Base-by-base conservation (phyloP, 2,797 vertebrate species). In the Nasua narica region DNA sequence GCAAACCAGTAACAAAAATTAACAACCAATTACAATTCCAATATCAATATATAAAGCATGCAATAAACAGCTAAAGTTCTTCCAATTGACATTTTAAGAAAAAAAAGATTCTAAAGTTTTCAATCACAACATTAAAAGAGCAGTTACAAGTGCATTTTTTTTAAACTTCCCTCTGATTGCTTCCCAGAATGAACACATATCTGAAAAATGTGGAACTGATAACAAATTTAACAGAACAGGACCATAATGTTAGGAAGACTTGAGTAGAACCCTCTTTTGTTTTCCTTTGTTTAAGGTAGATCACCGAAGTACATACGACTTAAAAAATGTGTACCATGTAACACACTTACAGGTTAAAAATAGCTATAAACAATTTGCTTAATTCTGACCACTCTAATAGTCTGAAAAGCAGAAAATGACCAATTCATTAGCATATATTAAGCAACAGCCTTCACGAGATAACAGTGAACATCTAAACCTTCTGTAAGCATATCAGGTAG, bases 141-240 rank as follows among this genome's bases (percentile, higher is more conserved):
- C 25, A 91, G n/a, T 91, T 93, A 91, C 35, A 90, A n/a, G n/a
- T 67, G 32, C 50, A 74, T 35, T 52, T 60, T 86, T 56, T 74
- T 77, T 84, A 62, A 89, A 72, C 21, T 87, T 77, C 54, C 67
- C 58, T 94, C 62, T 95, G 32, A 81, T 83, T 96, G n/a, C 67
- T 97, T 96, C 94, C 40, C 58, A 97, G 29, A 97, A 90, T 85
- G 37, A 87, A 94, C 40, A 78, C 5, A 70, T 90, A 95, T 85
- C 65, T 95, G 37, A 94, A 92, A 86, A 95, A 95, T 35, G 18
- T 46, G 97, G 50, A 92, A 95, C 1, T 91, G 52, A 85, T 97
- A 88, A 78, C 43, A 98, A 98, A 95, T 94, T 69, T 67, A 90
- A 97, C 89, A 97, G 19, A 90, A 96, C 94, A 96, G 91, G 84